A percentile compares a stretch with the other conserved stretches of the same genome.
phyloP scores from a whole-genome alignment of 2,888 invertebrate genomes.

The Diaphora mendica region DNA sequence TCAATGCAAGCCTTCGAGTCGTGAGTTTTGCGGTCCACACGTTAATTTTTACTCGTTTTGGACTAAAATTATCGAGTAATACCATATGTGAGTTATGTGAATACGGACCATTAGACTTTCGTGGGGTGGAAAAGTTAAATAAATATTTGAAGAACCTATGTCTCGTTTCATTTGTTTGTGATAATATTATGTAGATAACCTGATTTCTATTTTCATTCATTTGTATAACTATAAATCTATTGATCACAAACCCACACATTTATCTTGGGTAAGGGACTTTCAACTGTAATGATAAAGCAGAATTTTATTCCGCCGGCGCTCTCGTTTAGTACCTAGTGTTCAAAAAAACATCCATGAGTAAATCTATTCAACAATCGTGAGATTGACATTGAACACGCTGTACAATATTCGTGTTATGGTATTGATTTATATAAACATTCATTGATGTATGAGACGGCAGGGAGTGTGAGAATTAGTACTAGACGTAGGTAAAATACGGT shows the following conservation, averaged over 20 bases:
- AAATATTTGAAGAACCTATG: background rate
- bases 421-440: conserved; percentile 6
- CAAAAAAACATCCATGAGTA: conserved; percentile 1
- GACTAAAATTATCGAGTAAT: too few relatives aligned
- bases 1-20: too few relatives aligned
- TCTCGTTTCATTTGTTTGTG: background rate
- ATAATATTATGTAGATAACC: background rate
- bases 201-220: background rate
- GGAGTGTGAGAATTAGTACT: background rate
- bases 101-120: too few relatives aligned
- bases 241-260: background rate
- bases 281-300: background rate
- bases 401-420: conserved; percentile 13
- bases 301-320: background rate
- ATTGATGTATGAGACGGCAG: conserved; percentile 1
- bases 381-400: conserved; percentile 10
- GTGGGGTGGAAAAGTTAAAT: background rate
- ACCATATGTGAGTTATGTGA: too few relatives aligned
- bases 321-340: background rate
- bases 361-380: conserved; percentile 18
- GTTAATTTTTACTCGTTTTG: too few relatives aligned
- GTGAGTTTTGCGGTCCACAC: too few relatives aligned
- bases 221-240: background rate
- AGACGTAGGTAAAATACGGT: background rate
- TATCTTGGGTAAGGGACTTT: background rate